Conservation (phyloP, 2,797 vertebrate species). For the Anguilla megastoma region DNA sequence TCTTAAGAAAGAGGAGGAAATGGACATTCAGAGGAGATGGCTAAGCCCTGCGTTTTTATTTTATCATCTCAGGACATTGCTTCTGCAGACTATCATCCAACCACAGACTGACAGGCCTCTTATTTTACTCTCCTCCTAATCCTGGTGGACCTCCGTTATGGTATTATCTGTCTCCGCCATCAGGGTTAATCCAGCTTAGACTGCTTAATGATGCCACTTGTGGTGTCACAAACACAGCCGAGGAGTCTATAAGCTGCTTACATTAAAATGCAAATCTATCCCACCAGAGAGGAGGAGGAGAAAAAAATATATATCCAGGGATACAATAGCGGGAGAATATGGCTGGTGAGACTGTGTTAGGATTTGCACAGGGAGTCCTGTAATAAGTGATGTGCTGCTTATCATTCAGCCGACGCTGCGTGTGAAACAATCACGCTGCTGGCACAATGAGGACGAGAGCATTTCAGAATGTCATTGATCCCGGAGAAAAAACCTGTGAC, state of each 20-base stretch:
- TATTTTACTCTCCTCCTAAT: slow-evolving; percentile 79
- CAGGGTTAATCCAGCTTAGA: slow-evolving; percentile 98
- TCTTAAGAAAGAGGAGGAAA: slow-evolving; percentile 83
- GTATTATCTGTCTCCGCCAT: slow-evolving; percentile 96
- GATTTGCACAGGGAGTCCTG: slow-evolving; percentile 72
- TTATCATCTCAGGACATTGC: slow-evolving; percentile 80
- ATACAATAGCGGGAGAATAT: slow-evolving; percentile 84
- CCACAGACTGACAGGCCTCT: slow-evolving; percentile 72
- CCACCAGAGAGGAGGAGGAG: slow-evolving; percentile 75
- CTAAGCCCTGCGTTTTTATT: slow-evolving; percentile 86
- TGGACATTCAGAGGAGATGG: slow-evolving; percentile 83
- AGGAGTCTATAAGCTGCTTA: slow-evolving; percentile 99
- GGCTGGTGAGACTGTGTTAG: slow-evolving; percentile 57
- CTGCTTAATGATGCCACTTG: slow-evolving; percentile 99
- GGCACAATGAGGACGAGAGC: slow-evolving; percentile 60
- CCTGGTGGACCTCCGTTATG: slow-evolving; percentile 86
- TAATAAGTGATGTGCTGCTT: slow-evolving; percentile 95
- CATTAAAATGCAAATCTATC: slow-evolving; percentile 99
- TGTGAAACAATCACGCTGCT: slow-evolving; percentile 77
- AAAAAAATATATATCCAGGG: slow-evolving; percentile 64
- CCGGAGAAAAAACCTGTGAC: slow-evolving; percentile 68
- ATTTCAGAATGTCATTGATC: neutral
- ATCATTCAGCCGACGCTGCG: slow-evolving; percentile 78
- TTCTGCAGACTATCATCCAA: slow-evolving; percentile 71
- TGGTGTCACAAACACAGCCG: slow-evolving; percentile 87